Percentiles rank a stretch among this genome's conserved stretches.
Evolutionary conservation across 2,888 invertebrate species (phyloP).

Genomic region (Drosophila algonquin): DNA sequence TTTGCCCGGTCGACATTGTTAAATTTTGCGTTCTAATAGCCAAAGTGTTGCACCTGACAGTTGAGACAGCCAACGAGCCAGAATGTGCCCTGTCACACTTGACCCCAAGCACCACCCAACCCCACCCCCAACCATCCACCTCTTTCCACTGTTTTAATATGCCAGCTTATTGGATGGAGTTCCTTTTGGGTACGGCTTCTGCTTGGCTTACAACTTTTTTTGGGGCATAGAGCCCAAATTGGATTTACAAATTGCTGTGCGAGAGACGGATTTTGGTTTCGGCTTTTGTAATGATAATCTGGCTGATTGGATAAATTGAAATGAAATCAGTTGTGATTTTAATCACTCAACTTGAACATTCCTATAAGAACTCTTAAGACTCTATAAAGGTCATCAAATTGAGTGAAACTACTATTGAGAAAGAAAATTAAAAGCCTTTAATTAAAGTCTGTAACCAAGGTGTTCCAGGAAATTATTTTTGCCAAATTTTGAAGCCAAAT

Average conservation of each 20-base stretch:
- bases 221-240: slow-evolving; percentile 12
- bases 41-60: slow-evolving; percentile 61
- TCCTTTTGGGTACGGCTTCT: background rate
- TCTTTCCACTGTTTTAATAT: slow-evolving; percentile 38
- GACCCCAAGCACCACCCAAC: slow-evolving; percentile 36
- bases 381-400: background rate
- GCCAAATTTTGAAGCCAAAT: too few species aligned
- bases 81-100: slow-evolving; percentile 50
- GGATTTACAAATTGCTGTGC: slow-evolving; percentile 8
- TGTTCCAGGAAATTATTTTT: too few species aligned
- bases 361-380: too few species aligned
- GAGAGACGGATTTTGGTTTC: background rate
- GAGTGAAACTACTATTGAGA: background rate
- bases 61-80: slow-evolving; percentile 46
- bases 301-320: too few species aligned
- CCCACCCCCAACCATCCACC: slow-evolving; percentile 33
- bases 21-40: slow-evolving; percentile 70
- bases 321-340: too few species aligned
- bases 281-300: background rate
- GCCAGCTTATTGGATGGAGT: slow-evolving; percentile 39
- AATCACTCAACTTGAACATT: background rate
- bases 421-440: too few species aligned
- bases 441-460: too few species aligned
- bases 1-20: slow-evolving; percentile 69
- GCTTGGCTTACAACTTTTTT: background rate